Evolutionary conservation across 92 coral and sea anemone species (phyloP).

Genomic region (Porites rus): DNA sequence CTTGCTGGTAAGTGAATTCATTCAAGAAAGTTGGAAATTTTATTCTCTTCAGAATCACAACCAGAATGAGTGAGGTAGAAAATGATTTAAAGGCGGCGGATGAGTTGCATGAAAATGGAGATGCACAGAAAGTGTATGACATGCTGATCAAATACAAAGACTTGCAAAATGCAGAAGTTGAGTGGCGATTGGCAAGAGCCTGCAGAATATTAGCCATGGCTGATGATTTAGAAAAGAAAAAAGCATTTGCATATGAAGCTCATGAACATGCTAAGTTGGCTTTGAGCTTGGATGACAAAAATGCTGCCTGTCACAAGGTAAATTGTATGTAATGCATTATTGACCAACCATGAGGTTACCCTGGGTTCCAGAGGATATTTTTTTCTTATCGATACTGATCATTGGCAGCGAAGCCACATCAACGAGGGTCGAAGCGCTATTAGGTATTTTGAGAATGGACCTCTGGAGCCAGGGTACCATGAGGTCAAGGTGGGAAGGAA

Average conservation of each 20-base stretch:
- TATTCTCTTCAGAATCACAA: constrained; percentile 26
- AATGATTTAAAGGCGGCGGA: constrained; percentile 78
- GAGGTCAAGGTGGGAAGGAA: no score
- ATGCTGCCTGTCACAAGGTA: constrained; percentile 94
- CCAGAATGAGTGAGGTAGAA: constrained; percentile 42
- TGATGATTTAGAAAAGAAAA: constrained; percentile 66
- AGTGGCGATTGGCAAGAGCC: constrained; percentile 96
- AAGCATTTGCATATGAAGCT: constrained; percentile 82
- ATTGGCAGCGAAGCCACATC: no score
- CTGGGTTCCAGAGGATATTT: no score
- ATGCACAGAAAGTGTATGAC: constrained; percentile 67
- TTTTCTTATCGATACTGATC: no score
- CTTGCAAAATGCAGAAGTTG: constrained; percentile 76
- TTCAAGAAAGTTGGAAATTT: neutral
- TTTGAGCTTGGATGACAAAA: constrained; percentile 77
- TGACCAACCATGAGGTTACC: no score
- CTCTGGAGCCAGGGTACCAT: no score
- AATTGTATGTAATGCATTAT: no score
- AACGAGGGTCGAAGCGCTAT: no score
- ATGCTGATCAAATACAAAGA: constrained; percentile 73
- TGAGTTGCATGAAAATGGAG: constrained; percentile 70
- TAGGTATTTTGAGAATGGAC: no score
- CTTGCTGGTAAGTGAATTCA: constrained; percentile 18
- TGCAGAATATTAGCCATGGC: constrained; percentile 77
- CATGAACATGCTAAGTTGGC: constrained; percentile 80